Conservation (phyloP, 1,140 invertebrate species). For the Drosophila truncata region DNA sequence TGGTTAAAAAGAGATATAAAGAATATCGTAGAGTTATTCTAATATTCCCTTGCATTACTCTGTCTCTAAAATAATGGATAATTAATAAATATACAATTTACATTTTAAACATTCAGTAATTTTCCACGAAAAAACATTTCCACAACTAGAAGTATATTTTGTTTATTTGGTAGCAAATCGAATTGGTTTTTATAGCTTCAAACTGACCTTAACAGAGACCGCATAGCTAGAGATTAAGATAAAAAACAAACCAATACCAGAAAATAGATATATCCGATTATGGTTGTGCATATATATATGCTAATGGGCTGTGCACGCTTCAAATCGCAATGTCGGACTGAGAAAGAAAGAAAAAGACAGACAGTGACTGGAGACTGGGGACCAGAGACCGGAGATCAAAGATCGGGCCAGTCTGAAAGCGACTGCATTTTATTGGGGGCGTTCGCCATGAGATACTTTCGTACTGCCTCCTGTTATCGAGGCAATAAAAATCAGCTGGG, state of each 20-base stretch:
- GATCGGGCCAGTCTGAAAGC: slow-evolving; percentile 2
- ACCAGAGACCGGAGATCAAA: slow-evolving; percentile 10
- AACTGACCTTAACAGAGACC: slow-evolving; percentile 42
- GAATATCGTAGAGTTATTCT: too few species aligned
- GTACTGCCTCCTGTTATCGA: slow-evolving; percentile 5
- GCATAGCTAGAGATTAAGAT: slow-evolving; percentile 13
- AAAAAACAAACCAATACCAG: slow-evolving; percentile 18
- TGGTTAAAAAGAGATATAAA: too few species aligned
- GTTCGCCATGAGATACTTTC: slow-evolving; percentile 16
- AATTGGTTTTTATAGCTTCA: slow-evolving; percentile 20
- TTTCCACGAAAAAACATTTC: slow-evolving; percentile 20
- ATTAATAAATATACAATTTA: too few species aligned
- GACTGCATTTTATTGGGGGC: slow-evolving; percentile 17
- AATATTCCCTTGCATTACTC: background rate
- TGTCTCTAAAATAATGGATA: background rate
- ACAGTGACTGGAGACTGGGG: background rate
- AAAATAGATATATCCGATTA: slow-evolving; percentile 21
- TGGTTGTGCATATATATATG: slow-evolving; percentile 37
- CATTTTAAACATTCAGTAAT: background rate
- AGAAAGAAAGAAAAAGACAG: slow-evolving; percentile 9
- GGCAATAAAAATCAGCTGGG: background rate
- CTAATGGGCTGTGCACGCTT: slow-evolving; percentile 26
- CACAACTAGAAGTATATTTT: background rate
- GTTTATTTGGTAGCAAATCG: slow-evolving; percentile 14
- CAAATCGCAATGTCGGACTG: slow-evolving; percentile 5